A percentile compares a stretch with the other conserved stretches of the same genome.
Conservation (phyloP, 2,113 vertebrate species). For the Chauna torquata region DNA sequence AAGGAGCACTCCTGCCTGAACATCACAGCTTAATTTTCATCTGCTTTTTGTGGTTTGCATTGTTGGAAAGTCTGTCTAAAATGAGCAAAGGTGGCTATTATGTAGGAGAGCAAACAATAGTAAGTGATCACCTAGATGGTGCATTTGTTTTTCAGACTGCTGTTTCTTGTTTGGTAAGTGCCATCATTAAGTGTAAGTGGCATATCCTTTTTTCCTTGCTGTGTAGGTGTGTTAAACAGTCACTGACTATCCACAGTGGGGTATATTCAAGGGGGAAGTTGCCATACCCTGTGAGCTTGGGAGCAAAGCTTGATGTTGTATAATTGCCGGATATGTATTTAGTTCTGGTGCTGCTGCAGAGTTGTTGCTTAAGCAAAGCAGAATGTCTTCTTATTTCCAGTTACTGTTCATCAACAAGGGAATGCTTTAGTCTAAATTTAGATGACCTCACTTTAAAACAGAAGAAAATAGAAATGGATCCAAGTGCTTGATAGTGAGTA, state of each 20-base stretch:
- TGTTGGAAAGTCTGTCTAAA: not conserved
- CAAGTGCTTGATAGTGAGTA: conserved; percentile 42
- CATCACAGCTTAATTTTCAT: not conserved
- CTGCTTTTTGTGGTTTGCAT: not conserved
- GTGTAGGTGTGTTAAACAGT: not conserved
- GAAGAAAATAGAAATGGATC: conserved; percentile 57
- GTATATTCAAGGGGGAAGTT: not conserved
- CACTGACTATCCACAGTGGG: not conserved
- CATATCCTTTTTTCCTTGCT: not conserved
- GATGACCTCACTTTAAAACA: conserved; percentile 63
- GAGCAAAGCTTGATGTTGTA: not conserved
- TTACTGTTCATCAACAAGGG: conserved; percentile 58
- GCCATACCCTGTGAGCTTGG: not conserved
- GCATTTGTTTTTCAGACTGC: not conserved
- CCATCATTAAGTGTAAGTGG: not conserved
- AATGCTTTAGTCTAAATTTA: conserved; percentile 73
- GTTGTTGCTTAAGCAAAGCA: conserved; percentile 44
- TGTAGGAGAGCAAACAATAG: not conserved
- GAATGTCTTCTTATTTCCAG: conserved; percentile 64
- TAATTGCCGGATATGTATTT: not conserved
- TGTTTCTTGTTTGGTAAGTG: not conserved
- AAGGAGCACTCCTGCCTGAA: not conserved
- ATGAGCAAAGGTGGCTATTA: not conserved
- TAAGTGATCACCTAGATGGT: not conserved
- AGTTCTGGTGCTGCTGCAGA: conserved; percentile 12